Evolutionary conservation across 2,113 vertebrate species (phyloP), one percentile per base, ranked within the genome.

Genomic region (Macquaria australasica): DNA sequence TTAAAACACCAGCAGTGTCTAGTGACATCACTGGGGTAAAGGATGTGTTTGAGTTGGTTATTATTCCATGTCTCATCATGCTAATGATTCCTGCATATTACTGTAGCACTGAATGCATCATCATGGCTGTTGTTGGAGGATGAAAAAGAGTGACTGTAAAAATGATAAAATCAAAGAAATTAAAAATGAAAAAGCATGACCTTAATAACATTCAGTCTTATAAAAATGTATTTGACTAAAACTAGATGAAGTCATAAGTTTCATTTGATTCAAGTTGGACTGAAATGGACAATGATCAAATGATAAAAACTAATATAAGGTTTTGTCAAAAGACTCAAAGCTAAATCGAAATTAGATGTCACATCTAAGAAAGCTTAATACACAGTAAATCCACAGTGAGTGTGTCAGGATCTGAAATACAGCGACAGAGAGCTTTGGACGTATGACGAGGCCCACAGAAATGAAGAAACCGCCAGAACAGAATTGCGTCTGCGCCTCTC

Each of bases 401-500:
- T 58, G 71, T 77, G 73, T 73, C 78, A 78, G 41, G 2, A n/a
- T 39, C 5, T 84, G 43, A 64, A 8, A 82, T 9, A 50, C 21
- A 45, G 55, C 28, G 90, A 81, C 60, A 51, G 71, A 31, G 75
- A 68, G 82, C 70, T 15, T 43, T 4, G 73, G 71, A 70, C 23
- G 10, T 18, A 45, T n/a, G 91, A 74, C 55, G 25, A 81, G 86
- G 63, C 34, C 60, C 70, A 34, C 9, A 31, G 82, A 90, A 88
- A 90, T 79, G 62, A 86, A 81, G 79, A 81, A 91, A 84, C 37
- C 4, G 62, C 53, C 81, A 23, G 76, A 84, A 92, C 93, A 96
- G 95, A 95, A 95, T 93, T 92, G 94, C 96, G 95, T 96, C 93
- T 68, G 94, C 95, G 95, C 94, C 95, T 96, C 92, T 94, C 92